Conservation (phyloP, 2,888 invertebrate species). For the Apamea sordens region DNA sequence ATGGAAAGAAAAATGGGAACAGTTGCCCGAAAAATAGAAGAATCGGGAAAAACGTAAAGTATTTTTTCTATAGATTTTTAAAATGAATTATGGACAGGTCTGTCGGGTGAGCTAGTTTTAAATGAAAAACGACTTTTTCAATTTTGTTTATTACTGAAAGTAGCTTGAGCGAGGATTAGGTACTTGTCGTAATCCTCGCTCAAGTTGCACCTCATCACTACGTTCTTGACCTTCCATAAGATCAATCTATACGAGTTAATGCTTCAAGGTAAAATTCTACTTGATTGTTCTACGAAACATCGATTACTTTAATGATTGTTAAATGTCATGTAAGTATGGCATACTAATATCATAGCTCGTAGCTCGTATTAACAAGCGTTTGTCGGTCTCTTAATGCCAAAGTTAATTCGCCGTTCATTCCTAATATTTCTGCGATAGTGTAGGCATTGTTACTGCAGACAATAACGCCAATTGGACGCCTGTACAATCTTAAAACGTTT, state of each 20-base stretch:
- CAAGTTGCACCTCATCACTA: not conserved
- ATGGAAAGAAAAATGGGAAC: not conserved
- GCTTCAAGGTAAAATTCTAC: constrained; percentile 46
- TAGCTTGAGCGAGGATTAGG: too few species aligned
- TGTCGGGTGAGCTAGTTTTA: not conserved
- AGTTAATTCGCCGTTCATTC: constrained; percentile 56
- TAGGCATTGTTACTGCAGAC: constrained; percentile 37
- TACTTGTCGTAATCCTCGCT: not conserved
- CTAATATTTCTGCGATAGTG: constrained; percentile 37
- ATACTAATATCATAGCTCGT: constrained; percentile 27
- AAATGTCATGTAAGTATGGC: constrained; percentile 59
- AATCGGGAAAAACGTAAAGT: not conserved
- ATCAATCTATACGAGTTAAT: constrained; percentile 23
- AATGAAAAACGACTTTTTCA: not conserved
- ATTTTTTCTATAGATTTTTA: not conserved
- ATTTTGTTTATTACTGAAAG: not conserved
- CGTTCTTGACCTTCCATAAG: constrained; percentile 14
- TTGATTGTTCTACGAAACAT: constrained; percentile 54
- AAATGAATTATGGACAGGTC: not conserved
- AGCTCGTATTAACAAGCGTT: constrained; percentile 38
- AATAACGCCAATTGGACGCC: constrained; percentile 27
- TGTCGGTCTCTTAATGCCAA: constrained; percentile 50
- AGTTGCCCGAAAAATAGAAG: not conserved
- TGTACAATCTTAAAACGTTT: constrained; percentile 10
- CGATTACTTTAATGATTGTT: constrained; percentile 57